Evolutionary conservation across 64 coral and sea anemone genomes (phyloP).

Genomic region (Acropora tenuis): DNA sequence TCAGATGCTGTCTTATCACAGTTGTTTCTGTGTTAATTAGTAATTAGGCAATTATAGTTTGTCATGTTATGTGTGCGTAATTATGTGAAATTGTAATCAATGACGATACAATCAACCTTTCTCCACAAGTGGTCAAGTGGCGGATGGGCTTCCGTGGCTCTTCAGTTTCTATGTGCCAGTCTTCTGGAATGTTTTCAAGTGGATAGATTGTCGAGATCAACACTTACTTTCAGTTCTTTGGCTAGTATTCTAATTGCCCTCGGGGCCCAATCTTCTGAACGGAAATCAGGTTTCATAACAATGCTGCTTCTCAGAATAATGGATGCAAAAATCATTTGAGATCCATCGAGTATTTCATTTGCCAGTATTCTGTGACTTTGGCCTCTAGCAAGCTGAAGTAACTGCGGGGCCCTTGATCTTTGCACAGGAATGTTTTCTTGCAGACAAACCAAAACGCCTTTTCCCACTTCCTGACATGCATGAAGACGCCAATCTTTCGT

Average conservation of each 20-base stretch:
- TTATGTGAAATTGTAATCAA: too few relatives aligned
- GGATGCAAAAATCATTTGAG: not conserved
- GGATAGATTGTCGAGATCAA: slow-evolving; percentile 30
- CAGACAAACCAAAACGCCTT: slow-evolving; percentile 40
- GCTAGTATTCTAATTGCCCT: too few relatives aligned
- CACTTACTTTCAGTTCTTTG: too few relatives aligned
- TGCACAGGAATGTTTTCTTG: slow-evolving; percentile 38
- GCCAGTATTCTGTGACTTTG: too few relatives aligned
- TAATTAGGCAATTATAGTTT: too few relatives aligned
- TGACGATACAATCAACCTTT: not conserved
- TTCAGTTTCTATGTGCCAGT: too few relatives aligned
- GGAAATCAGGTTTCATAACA: slow-evolving; percentile 3
- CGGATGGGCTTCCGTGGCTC: not conserved
- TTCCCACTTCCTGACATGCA: slow-evolving; percentile 10
- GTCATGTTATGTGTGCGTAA: too few relatives aligned
- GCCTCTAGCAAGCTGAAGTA: too few relatives aligned
- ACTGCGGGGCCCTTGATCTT: slow-evolving; percentile 37
- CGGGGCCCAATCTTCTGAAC: too few relatives aligned
- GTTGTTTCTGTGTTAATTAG: too few relatives aligned
- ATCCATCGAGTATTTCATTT: too few relatives aligned
- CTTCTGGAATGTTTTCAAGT: slow-evolving; percentile 64
- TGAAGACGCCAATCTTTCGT: slow-evolving; percentile 34
- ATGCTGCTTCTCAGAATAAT: slow-evolving; percentile 56
- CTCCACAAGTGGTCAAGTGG: slow-evolving; percentile 51
- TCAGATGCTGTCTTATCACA: too few relatives aligned